These are phyloP conservation scores for Megaustenia siamemsis DNA, from an alignment of 2,888 invertebrate species.

Conservation along the genomic window DNA sequence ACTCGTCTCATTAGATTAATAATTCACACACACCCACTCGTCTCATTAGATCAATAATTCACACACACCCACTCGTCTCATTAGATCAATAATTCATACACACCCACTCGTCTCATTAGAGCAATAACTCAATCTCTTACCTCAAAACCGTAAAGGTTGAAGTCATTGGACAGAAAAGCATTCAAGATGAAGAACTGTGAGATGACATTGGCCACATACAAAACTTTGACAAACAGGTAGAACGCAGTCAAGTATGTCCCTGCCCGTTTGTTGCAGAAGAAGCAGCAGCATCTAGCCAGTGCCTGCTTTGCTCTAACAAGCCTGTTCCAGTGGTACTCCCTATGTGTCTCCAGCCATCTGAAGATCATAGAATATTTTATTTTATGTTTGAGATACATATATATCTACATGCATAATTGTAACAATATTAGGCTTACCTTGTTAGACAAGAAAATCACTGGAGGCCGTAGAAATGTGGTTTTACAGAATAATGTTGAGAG, in stretches of 20 bases:
- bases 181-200: conserved; percentile 75
- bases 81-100: not conserved
- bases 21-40: not conserved
- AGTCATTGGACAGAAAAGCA: conserved; percentile 73
- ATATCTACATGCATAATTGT: not conserved
- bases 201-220: conserved; percentile 72
- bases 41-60: too few species aligned
- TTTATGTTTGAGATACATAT: too few species aligned
- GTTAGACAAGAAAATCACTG: too few species aligned
- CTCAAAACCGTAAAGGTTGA: conserved; percentile 74
- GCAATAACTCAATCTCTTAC: conserved; percentile 13
- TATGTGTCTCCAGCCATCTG: conserved; percentile 72
- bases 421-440: too few species aligned
- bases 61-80: not conserved
- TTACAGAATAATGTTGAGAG: too few species aligned
- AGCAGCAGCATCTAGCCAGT: conserved; percentile 66
- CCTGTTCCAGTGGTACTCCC: conserved; percentile 71
- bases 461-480: too few species aligned
- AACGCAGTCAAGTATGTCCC: conserved; percentile 73
- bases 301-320: conserved; percentile 68
- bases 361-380: not conserved
- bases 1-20: too few species aligned
- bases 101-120: too few species aligned
- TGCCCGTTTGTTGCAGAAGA: conserved; percentile 72
- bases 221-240: conserved; percentile 70